These are phyloP conservation scores for Ellobius talpinus DNA, from an alignment of 2,113 vertebrate species.

Conservation along the genomic window DNA sequence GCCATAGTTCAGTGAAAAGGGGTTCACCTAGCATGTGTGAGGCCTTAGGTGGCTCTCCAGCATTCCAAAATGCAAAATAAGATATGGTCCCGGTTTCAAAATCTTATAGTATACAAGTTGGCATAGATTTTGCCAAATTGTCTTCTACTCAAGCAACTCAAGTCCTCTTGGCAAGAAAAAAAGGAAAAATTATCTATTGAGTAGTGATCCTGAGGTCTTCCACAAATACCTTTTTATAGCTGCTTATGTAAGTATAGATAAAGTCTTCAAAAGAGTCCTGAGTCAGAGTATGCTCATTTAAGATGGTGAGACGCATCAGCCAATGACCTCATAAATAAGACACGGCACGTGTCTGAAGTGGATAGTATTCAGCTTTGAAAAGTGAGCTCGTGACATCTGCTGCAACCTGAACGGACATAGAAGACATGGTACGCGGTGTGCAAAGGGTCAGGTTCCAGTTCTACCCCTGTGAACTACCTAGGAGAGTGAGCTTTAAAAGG, in stretches of 20 bases:
- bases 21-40: background rate
- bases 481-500: constrained; percentile 11
- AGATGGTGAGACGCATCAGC: background rate
- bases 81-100: background rate
- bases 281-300: background rate
- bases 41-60: background rate
- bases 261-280: constrained; percentile 2
- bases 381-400: background rate
- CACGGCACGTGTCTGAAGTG: background rate
- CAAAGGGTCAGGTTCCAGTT: background rate
- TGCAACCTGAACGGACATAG: background rate
- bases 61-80: background rate
- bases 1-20: background rate
- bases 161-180: background rate
- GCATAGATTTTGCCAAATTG: background rate
- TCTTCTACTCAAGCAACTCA: background rate
- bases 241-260: background rate
- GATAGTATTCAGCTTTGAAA: background rate
- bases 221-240: background rate
- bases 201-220: background rate
- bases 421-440: background rate
- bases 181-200: background rate
- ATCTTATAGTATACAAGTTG: background rate
- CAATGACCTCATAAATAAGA: background rate
- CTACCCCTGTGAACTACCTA: background rate